Evolutionary conservation across 1,140 invertebrate genomes (phyloP).

Genomic region (Drosophila arawakana): DNA sequence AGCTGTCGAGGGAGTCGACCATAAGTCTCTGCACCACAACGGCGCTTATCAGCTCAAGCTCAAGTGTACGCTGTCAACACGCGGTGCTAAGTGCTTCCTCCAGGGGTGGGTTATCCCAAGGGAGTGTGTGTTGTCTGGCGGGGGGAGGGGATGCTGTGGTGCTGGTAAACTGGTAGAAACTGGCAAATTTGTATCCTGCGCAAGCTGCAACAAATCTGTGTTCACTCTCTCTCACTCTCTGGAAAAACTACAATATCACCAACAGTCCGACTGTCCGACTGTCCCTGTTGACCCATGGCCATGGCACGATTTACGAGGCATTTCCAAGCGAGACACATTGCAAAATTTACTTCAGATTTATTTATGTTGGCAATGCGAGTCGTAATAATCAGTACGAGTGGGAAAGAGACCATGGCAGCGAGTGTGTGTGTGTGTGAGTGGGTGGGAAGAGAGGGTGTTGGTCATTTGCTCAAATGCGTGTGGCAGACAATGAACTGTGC

Average conservation of each 20-base stretch:
- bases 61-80: constrained; percentile 73
- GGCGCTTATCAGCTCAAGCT: constrained; percentile 69
- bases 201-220: constrained; percentile 75
- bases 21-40: constrained; percentile 32
- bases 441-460: constrained; percentile 16
- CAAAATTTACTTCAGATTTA: constrained; percentile 84
- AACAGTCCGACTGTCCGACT: constrained; percentile 30
- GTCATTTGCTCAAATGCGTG: constrained; percentile 65
- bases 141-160: background rate
- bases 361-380: constrained; percentile 69
- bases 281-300: constrained; percentile 73
- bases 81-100: constrained; percentile 77
- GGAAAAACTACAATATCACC: constrained; percentile 67
- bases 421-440: constrained; percentile 1
- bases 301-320: constrained; percentile 80
- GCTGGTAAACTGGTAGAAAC: background rate
- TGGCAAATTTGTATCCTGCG: constrained; percentile 80
- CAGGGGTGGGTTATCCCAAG: background rate
- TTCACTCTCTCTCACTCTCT: constrained; percentile 19
- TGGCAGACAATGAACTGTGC: constrained; percentile 71
- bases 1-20: constrained; percentile 46
- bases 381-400: constrained; percentile 40
- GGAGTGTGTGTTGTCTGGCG: too few relatives aligned
- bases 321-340: constrained; percentile 83
- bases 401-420: background rate